Conservation (phyloP, 2,113 vertebrate genomes). For the Dicerorhinus sumatrensis region DNA sequence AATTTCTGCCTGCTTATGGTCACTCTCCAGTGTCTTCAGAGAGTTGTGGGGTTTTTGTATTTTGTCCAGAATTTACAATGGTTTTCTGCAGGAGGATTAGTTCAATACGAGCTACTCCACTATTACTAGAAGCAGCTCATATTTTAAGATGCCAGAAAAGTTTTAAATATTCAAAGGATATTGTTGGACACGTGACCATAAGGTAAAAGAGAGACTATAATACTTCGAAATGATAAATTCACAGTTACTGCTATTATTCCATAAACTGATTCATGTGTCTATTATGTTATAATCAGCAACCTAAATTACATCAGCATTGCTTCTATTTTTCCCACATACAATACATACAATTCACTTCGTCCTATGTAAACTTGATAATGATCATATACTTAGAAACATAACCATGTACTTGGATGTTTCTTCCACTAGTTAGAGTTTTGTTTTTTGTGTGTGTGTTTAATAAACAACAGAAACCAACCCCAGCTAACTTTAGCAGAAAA, state of each 20-base stretch:
- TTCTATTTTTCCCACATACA: constrained; percentile 23
- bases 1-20: constrained; percentile 42
- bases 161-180: constrained; percentile 59
- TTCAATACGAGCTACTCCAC: constrained; percentile 11
- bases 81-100: constrained; percentile 61
- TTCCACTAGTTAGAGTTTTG: background rate
- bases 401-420: background rate
- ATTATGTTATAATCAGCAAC: constrained; percentile 35
- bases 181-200: constrained; percentile 29
- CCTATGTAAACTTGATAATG: constrained; percentile 31
- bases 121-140: constrained; percentile 36
- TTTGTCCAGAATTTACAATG: constrained; percentile 65
- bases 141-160: constrained; percentile 51
- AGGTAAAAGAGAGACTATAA: background rate
- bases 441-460: background rate
- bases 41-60: background rate
- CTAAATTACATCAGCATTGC: constrained; percentile 22
- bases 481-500: constrained; percentile 38
- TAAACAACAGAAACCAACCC: constrained; percentile 49
- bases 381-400: constrained; percentile 16
- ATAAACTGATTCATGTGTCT: constrained; percentile 19
- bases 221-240: constrained; percentile 33
- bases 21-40: constrained; percentile 55
- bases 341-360: background rate
- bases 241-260: background rate